Conservation (phyloP, 2,888 invertebrate species). For the Salticus scenicus region DNA sequence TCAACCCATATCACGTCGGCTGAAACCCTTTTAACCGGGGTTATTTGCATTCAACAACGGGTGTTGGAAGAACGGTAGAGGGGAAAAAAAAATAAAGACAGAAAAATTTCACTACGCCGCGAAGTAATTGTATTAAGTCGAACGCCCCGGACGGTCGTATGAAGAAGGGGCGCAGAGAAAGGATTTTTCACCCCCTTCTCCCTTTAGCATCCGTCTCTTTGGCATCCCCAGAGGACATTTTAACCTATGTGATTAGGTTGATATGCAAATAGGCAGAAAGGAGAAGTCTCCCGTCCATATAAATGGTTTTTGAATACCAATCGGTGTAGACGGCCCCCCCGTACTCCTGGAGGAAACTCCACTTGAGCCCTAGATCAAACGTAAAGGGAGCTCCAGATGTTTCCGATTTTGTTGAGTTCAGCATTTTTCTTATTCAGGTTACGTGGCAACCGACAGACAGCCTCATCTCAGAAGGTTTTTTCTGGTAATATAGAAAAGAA, state of each 20-base stretch:
- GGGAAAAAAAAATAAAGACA: slow-evolving; percentile 26
- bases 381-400: slow-evolving; percentile 47
- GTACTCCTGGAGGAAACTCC: slow-evolving; percentile 5
- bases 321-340: slow-evolving; percentile 34
- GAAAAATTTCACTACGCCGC: slow-evolving; percentile 50
- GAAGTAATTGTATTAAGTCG: slow-evolving; percentile 68
- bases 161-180: slow-evolving; percentile 7
- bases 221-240: slow-evolving; percentile 60
- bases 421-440: slow-evolving; percentile 50
- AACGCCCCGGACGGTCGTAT: slow-evolving; percentile 49
- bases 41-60: slow-evolving; percentile 53
- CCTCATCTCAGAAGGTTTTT: not conserved
- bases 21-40: slow-evolving; percentile 58
- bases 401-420: slow-evolving; percentile 31
- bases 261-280: slow-evolving; percentile 51
- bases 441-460: slow-evolving; percentile 4
- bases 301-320: slow-evolving; percentile 70
- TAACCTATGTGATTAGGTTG: slow-evolving; percentile 66
- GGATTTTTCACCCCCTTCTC: slow-evolving; percentile 12
- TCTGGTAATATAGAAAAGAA: not conserved
- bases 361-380: slow-evolving; percentile 54
- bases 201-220: slow-evolving; percentile 48
- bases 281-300: slow-evolving; percentile 55
- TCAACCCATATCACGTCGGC: slow-evolving; percentile 56
- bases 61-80: slow-evolving; percentile 14